Conservation (phyloP, 2,797 vertebrate genomes). For the Falco columbarius region DNA sequence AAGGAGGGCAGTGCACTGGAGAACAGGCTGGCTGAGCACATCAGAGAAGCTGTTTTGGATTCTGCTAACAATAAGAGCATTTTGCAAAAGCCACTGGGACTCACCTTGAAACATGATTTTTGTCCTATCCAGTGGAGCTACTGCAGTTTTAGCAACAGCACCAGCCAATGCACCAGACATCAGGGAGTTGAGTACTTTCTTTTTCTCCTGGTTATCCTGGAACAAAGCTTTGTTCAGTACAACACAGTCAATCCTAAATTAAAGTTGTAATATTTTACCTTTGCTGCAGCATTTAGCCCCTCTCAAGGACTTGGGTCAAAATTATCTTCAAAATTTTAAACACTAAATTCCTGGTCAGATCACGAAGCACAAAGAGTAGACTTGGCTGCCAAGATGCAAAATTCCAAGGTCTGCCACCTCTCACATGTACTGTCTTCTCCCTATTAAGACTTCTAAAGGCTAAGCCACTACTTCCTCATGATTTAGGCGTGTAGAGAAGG, state of each 20-base stretch:
- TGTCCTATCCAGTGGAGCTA: slow-evolving; percentile 95
- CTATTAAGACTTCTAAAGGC: neutral
- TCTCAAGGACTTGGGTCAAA: neutral
- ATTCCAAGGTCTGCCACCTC: neutral
- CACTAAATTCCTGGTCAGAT: neutral
- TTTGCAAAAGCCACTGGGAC: neutral
- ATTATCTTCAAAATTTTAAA: neutral
- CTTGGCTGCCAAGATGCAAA: neutral
- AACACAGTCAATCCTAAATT: neutral
- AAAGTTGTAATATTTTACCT: neutral
- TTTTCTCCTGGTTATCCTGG: slow-evolving; percentile 81
- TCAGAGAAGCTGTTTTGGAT: neutral
- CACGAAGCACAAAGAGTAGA: neutral
- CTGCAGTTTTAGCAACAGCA: slow-evolving; percentile 93
- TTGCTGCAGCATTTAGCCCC: neutral
- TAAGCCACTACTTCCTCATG: neutral
- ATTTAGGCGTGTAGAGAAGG: neutral
- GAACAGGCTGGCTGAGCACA: neutral
- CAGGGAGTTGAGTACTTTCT: slow-evolving; percentile 87
- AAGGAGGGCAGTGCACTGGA: neutral
- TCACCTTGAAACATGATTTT: slow-evolving; percentile 99
- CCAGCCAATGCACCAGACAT: slow-evolving; percentile 93
- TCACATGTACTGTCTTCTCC: neutral
- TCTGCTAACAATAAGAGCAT: too few relatives aligned
- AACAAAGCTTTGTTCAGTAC: neutral